phyloP scores from a whole-genome alignment of 2,797 vertebrate genomes.

The Enteromius afrohamiltoni region DNA sequence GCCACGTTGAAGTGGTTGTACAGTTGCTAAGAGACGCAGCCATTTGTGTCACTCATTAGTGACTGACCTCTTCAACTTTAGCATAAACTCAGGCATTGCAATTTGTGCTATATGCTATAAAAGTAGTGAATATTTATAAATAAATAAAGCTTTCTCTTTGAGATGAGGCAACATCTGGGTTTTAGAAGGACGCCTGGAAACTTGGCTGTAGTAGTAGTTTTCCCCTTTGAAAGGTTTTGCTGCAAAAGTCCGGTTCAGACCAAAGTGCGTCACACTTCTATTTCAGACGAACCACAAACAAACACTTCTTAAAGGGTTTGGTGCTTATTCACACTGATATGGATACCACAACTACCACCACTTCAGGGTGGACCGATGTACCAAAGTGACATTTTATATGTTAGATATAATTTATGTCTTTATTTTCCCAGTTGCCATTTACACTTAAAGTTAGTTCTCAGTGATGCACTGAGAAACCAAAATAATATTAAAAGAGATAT shows the following conservation, averaged over 20 bases:
- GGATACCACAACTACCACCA: constrained; percentile 51
- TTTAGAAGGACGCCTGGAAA: constrained; percentile 4
- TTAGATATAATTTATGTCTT: constrained; percentile 32
- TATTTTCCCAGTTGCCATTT: constrained; percentile 5
- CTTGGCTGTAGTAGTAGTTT: constrained; percentile 64
- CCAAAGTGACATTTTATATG: constrained; percentile 43
- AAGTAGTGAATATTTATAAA: neutral
- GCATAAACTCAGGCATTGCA: neutral
- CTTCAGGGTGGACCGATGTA: constrained; percentile 66
- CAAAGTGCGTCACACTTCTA: constrained; percentile 64
- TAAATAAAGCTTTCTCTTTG: constrained; percentile 14
- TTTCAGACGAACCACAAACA: constrained; percentile 61
- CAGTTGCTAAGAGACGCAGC: constrained; percentile 36
- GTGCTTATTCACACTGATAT: constrained; percentile 62
- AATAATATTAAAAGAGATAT: neutral
- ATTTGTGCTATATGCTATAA: constrained; percentile 8
- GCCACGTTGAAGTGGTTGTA: constrained; percentile 49
- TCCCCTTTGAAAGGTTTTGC: constrained; percentile 59
- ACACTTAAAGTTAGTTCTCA: neutral
- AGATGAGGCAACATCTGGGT: constrained; percentile 16
- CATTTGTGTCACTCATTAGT: constrained; percentile 44
- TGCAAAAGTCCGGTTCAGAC: constrained; percentile 63
- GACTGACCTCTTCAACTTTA: constrained; percentile 26
- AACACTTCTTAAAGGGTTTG: constrained; percentile 56
- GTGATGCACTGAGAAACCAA: constrained; percentile 3